Conservation (phyloP, 2,797 vertebrate genomes). For the Acrossocheilus wenchowensis region DNA sequence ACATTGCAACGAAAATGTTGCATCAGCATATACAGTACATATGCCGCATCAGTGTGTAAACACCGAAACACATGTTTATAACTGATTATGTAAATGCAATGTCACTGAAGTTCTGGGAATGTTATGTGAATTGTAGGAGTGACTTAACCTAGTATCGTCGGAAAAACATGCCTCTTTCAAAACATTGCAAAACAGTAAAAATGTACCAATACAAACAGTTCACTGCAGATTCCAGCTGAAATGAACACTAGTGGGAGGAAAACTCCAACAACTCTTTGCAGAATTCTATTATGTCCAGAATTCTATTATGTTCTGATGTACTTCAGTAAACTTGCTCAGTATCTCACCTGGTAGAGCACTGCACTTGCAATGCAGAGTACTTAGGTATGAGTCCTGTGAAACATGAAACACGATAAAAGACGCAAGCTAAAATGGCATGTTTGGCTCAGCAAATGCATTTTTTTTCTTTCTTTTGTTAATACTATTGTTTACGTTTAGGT, state of each 20-base stretch:
- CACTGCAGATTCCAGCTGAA: background rate
- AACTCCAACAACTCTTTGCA: background rate
- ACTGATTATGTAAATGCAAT: background rate
- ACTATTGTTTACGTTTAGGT: background rate
- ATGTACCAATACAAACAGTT: background rate
- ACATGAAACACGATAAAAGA: background rate
- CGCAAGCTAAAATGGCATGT: background rate
- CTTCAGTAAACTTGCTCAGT: background rate
- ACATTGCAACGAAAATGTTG: background rate
- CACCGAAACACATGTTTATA: background rate
- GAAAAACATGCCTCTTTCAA: background rate
- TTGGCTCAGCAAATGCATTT: background rate
- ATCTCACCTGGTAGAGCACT: background rate
- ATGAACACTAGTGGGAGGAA: background rate
- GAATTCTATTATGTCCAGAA: background rate
- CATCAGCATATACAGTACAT: background rate
- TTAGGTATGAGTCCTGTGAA: background rate
- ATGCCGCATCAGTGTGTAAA: background rate
- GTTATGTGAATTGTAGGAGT: background rate
- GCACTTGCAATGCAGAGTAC: background rate
- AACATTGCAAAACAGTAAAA: background rate
- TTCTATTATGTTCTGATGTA: background rate
- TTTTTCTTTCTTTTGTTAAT: background rate
- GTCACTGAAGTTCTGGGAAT: background rate
- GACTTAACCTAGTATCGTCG: background rate